These are phyloP conservation scores for Melitaea athalia DNA, from an alignment of 2,888 invertebrate genomes.

Conservation along the genomic window DNA sequence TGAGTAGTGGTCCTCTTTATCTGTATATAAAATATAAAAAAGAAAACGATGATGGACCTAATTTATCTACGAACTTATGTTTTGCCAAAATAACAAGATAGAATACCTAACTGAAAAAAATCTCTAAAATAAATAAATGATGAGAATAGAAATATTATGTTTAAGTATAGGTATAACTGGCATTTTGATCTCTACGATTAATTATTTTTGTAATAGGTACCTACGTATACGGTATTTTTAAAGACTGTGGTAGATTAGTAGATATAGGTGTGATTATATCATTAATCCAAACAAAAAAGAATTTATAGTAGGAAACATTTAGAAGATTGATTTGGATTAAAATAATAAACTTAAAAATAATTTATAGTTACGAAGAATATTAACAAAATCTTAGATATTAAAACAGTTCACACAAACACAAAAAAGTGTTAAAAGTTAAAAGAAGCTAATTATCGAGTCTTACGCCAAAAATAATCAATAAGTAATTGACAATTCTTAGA, in stretches of 20 bases:
- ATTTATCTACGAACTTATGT: too few relatives aligned
- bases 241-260: neutral
- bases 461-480: constrained; percentile 70
- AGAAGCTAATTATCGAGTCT: constrained; percentile 56
- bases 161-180: too few relatives aligned
- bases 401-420: constrained; percentile 10
- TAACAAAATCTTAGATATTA: neutral
- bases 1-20: too few relatives aligned
- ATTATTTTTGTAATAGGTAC: neutral
- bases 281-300: neutral
- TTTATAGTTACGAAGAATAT: neutral
- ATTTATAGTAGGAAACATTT: neutral
- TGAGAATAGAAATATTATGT: too few relatives aligned
- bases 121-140: too few relatives aligned
- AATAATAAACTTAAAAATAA: neutral
- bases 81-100: too few relatives aligned
- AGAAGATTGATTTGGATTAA: neutral
- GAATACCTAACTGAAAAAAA: too few relatives aligned
- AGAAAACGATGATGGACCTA: too few relatives aligned
- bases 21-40: too few relatives aligned
- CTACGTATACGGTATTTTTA: neutral
- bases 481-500: constrained; percentile 80
- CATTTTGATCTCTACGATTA: neutral
- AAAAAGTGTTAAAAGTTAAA: constrained; percentile 28
- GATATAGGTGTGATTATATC: neutral